Conservation (phyloP, 2,888 invertebrate species). For the Nemoura dubitans region DNA sequence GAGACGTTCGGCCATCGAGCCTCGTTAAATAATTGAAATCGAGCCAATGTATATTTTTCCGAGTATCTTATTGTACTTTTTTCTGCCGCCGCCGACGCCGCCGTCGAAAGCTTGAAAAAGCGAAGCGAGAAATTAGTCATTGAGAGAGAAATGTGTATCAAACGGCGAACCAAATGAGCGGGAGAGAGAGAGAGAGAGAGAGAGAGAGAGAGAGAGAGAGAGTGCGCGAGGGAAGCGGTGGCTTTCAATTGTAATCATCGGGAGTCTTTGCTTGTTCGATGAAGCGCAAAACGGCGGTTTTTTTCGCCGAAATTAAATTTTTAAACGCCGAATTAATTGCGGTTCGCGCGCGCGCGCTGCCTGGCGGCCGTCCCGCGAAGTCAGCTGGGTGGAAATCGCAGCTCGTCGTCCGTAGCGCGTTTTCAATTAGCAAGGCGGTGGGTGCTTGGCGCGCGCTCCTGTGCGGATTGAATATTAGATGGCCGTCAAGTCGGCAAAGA, state of each 20-base stretch:
- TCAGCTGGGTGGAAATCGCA: conserved; percentile 41
- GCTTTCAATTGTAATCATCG: conserved; percentile 40
- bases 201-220: conserved; percentile 36
- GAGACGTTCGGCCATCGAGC: background rate
- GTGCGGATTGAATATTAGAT: conserved; percentile 39
- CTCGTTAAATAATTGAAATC: conserved; percentile 32
- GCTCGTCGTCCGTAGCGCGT: conserved; percentile 28
- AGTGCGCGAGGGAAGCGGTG: conserved; percentile 8
- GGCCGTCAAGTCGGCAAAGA: conserved; percentile 33
- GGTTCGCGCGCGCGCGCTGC: too few relatives aligned
- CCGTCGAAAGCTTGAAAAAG: too few relatives aligned
- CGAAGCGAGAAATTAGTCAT: conserved; percentile 34
- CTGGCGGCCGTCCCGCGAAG: background rate
- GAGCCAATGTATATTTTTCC: conserved; percentile 40
- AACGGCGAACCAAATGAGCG: conserved; percentile 37
- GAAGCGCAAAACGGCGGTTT: background rate
- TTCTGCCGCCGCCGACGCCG: background rate
- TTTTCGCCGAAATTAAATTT: conserved; percentile 48
- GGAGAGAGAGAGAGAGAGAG: conserved; percentile 37
- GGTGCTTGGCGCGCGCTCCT: conserved; percentile 19
- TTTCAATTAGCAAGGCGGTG: conserved; percentile 46
- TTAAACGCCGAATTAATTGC: conserved; percentile 51
- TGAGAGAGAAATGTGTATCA: background rate
- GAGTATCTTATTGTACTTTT: conserved; percentile 41
- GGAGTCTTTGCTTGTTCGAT: conserved; percentile 40